These are phyloP conservation scores for Chydorus sphaericus DNA, from an alignment of 2,888 invertebrate species.

Conservation along the genomic window DNA sequence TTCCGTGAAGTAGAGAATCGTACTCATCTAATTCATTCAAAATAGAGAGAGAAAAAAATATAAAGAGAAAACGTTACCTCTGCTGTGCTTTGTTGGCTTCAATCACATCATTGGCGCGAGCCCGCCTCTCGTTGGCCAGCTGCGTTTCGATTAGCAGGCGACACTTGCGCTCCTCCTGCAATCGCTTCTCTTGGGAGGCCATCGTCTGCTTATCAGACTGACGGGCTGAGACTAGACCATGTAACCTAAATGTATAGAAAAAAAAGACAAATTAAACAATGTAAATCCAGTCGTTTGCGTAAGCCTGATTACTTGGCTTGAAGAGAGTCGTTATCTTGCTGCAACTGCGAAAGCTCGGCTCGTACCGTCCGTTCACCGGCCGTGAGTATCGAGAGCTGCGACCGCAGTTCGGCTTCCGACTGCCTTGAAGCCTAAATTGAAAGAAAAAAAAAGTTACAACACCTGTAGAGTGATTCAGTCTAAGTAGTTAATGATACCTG, in stretches of 20 bases:
- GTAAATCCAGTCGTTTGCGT: not conserved
- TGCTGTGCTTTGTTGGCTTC: constrained; percentile 12
- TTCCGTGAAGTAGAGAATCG: too few relatives aligned
- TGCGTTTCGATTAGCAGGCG: constrained; percentile 57
- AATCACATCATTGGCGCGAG: constrained; percentile 43
- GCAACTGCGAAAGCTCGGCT: constrained; percentile 58
- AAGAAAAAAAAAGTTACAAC: not conserved
- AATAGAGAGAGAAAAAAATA: not conserved
- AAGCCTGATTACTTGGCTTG: constrained; percentile 53
- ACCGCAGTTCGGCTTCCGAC: constrained; percentile 52
- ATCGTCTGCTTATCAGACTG: constrained; percentile 65
- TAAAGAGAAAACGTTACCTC: not conserved
- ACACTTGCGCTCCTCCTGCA: constrained; percentile 70
- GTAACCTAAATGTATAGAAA: constrained; percentile 38
- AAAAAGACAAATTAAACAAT: not conserved
- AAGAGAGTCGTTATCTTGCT: constrained; percentile 73
- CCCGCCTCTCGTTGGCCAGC: constrained; percentile 54
- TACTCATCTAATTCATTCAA: too few relatives aligned
- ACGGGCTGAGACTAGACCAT: constrained; percentile 53
- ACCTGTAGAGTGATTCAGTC: not conserved
- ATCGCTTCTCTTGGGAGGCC: constrained; percentile 55
- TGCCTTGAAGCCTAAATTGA: constrained; percentile 44
- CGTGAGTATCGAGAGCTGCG: constrained; percentile 47
- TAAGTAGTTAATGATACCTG: not conserved
- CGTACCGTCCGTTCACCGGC: constrained; percentile 50